Evolutionary conservation across 1,140 invertebrate genomes (phyloP).

Genomic region (Nylanderia fulva): DNA sequence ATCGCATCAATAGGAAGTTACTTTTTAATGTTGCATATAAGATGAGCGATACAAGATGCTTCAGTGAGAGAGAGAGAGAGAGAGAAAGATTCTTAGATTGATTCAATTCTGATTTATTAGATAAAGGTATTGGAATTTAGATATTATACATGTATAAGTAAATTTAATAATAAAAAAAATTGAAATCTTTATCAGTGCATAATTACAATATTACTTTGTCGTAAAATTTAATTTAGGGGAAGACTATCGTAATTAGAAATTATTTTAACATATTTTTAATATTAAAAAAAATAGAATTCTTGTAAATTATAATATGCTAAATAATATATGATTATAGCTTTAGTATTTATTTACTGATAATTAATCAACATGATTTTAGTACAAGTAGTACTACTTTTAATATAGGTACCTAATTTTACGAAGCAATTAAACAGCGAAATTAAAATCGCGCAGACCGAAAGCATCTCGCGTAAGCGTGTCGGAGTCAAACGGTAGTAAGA

Average conservation of each 20-base stretch:
- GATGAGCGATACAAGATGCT: neutral
- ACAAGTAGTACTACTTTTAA: neutral
- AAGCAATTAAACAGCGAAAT: neutral
- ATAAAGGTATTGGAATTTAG: neutral
- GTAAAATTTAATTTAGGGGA: neutral
- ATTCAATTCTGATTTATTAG: neutral
- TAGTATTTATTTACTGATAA: neutral
- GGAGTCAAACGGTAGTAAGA: slow-evolving; percentile 13
- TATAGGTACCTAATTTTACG: neutral
- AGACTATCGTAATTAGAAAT: neutral
- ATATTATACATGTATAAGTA: neutral
- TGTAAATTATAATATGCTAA: too few relatives aligned
- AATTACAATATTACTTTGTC: neutral
- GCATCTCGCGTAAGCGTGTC: neutral
- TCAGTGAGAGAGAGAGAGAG: neutral
- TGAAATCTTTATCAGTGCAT: neutral
- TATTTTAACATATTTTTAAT: neutral
- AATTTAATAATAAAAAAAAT: neutral
- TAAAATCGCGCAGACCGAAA: neutral
- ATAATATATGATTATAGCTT: neutral
- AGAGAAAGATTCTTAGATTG: neutral
- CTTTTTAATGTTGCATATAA: neutral
- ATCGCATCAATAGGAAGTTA: slow-evolving; percentile 27
- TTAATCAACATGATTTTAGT: neutral
- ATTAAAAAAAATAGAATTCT: neutral